Evolutionary conservation across 2,888 invertebrate genomes (phyloP).

Genomic region (Parascotia fuliginaria): DNA sequence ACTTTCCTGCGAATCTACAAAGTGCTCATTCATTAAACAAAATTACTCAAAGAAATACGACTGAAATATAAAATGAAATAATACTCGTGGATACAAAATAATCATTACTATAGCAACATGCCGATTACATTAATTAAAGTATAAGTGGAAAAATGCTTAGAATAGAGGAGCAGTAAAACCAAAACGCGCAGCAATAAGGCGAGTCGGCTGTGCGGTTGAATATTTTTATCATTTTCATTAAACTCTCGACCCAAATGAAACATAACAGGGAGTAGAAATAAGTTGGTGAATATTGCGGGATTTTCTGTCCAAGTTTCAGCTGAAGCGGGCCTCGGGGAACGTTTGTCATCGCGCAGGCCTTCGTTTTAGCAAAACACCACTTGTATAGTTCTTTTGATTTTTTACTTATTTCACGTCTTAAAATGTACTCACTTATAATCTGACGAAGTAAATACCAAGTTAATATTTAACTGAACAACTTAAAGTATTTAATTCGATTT

Average conservation of each 20-base stretch:
- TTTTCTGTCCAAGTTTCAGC: constrained; percentile 54
- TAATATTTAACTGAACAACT: constrained; percentile 20
- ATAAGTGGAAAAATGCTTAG: neutral
- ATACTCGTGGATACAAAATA: constrained; percentile 11
- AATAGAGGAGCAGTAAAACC: constrained; percentile 9
- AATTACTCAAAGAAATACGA: constrained; percentile 23
- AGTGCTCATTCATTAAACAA: constrained; percentile 31
- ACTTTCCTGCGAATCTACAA: constrained; percentile 34
- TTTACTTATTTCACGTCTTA: constrained; percentile 26
- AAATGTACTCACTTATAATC: neutral
- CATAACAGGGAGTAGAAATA: constrained; percentile 55
- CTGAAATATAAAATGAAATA: constrained; percentile 18
- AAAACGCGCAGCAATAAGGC: constrained; percentile 39
- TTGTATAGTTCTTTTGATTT: constrained; percentile 54
- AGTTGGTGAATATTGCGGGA: constrained; percentile 55
- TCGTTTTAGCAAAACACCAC: constrained; percentile 35
- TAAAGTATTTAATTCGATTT: constrained; percentile 29
- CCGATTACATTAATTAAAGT: neutral
- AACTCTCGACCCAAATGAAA: constrained; percentile 58
- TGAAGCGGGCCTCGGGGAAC: constrained; percentile 55
- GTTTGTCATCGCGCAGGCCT: constrained; percentile 56
- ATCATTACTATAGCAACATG: neutral
- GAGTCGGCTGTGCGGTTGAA: constrained; percentile 30
- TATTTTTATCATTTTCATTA: constrained; percentile 64
- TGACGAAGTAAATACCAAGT: constrained; percentile 7